A percentile compares a stretch with the other conserved stretches of the same genome.
These are phyloP conservation scores for Ophioninae sp. DNA, from an alignment of 2,888 invertebrate genomes.

Conservation along the genomic window DNA sequence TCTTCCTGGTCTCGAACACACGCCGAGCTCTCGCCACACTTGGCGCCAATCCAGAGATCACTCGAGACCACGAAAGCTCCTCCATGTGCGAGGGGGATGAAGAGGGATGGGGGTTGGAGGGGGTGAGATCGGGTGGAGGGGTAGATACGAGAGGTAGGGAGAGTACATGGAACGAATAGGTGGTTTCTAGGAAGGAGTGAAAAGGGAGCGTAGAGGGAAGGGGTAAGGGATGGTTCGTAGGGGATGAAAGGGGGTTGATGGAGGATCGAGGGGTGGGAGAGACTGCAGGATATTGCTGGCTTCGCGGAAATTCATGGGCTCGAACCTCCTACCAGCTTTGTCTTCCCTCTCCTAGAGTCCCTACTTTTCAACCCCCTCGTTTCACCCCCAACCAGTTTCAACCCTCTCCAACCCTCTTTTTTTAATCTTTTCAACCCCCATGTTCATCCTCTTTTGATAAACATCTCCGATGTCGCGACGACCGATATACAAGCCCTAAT, in stretches of 20 bases:
- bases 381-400: no score
- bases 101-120: background rate
- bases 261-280: slow-evolving; percentile 4
- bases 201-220: slow-evolving; percentile 1
- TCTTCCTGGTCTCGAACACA: slow-evolving; percentile 5
- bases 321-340: slow-evolving; percentile 33
- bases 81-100: background rate
- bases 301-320: slow-evolving; percentile 56
- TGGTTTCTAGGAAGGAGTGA: background rate
- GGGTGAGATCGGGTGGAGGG: background rate
- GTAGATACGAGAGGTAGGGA: background rate
- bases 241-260: background rate
- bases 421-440: no score
- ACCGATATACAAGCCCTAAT: slow-evolving; percentile 42
- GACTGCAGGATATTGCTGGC: slow-evolving; percentile 55
- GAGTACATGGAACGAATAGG: slow-evolving; percentile 17
- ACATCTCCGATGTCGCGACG: slow-evolving; percentile 48
- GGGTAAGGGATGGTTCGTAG: background rate
- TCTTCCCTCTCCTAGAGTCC: background rate
- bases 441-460: slow-evolving; percentile 34
- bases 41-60: slow-evolving; percentile 71
- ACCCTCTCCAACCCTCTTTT: no score
- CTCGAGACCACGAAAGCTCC: slow-evolving; percentile 36
- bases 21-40: slow-evolving; percentile 59
- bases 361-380: background rate